A percentile compares a stretch with the other conserved stretches of the same genome.
Evolutionary conservation across 2,888 invertebrate genomes (phyloP).

Genomic region (Hemaris fuciformis): DNA sequence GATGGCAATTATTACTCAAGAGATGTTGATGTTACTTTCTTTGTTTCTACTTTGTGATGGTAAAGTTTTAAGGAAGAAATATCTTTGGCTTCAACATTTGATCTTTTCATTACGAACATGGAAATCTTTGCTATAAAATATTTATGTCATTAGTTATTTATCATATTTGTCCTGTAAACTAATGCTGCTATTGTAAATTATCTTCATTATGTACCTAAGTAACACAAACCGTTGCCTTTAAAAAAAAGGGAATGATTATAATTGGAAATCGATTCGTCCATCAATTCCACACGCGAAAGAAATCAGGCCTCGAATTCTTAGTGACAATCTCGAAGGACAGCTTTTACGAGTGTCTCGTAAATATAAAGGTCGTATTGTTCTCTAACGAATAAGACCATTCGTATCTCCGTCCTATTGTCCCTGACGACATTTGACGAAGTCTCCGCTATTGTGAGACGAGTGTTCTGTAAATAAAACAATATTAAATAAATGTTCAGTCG

Average conservation of each 20-base stretch:
- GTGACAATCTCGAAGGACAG: conserved; percentile 30
- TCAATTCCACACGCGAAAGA: conserved; percentile 15
- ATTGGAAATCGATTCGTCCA: conserved; percentile 25
- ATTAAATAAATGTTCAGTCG: not conserved
- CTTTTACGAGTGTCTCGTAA: conserved; percentile 37
- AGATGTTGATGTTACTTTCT: not conserved
- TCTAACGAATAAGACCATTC: conserved; percentile 26
- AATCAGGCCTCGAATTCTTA: conserved; percentile 28
- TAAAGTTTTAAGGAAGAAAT: not conserved
- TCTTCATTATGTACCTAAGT: not conserved
- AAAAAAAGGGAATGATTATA: not conserved
- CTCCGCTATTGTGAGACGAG: conserved; percentile 20
- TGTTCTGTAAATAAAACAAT: conserved; percentile 14
- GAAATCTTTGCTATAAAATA: not conserved
- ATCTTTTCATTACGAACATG: not conserved
- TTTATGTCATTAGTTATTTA: too few relatives aligned
- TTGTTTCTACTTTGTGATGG: not conserved
- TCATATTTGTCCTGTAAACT: not conserved
- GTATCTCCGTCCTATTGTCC: conserved; percentile 29
- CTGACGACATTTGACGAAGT: conserved; percentile 23
- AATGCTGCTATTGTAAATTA: too few relatives aligned
- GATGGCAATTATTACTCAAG: conserved; percentile 18
- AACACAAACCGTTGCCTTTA: not conserved
- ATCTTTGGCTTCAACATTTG: not conserved
- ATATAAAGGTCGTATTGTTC: conserved; percentile 39